These are phyloP conservation scores for Nyctalus aviator DNA, from an alignment of 2,797 vertebrate genomes.

Conservation along the genomic window DNA sequence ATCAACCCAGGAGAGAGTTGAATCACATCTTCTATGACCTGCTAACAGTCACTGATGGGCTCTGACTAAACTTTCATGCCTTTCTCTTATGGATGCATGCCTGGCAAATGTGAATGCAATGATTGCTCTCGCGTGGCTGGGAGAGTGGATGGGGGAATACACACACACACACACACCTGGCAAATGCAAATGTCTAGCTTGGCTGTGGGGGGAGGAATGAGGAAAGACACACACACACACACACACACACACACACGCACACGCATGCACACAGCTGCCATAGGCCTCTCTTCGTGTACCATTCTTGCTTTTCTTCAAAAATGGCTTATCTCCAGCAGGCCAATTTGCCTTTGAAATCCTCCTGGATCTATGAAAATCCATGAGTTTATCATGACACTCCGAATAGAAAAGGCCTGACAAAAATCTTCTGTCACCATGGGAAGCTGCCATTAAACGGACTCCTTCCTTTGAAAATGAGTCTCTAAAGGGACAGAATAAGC, in stretches of 20 bases:
- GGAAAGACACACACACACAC: neutral
- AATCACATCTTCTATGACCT: neutral
- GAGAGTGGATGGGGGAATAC: neutral
- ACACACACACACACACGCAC: neutral
- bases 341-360: conserved; percentile 23
- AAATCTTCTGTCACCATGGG: neutral
- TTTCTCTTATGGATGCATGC: neutral
- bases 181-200: neutral
- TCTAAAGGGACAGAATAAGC: conserved; percentile 6
- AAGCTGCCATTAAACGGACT: neutral
- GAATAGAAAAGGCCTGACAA: conserved; percentile 20
- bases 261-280: no score
- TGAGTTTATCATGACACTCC: neutral
- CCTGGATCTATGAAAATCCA: neutral
- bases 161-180: neutral
- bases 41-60: neutral
- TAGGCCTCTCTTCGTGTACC: neutral
- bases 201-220: neutral
- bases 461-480: conserved; percentile 37
- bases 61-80: neutral
- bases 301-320: conserved; percentile 33
- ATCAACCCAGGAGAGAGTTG: neutral
- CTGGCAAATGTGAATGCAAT: neutral
- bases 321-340: neutral
- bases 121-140: no score